A percentile compares a stretch with the other conserved stretches of the same genome.
Evolutionary conservation across 2,888 invertebrate genomes (phyloP).

Genomic region (Nephrocerus scutellatus): DNA sequence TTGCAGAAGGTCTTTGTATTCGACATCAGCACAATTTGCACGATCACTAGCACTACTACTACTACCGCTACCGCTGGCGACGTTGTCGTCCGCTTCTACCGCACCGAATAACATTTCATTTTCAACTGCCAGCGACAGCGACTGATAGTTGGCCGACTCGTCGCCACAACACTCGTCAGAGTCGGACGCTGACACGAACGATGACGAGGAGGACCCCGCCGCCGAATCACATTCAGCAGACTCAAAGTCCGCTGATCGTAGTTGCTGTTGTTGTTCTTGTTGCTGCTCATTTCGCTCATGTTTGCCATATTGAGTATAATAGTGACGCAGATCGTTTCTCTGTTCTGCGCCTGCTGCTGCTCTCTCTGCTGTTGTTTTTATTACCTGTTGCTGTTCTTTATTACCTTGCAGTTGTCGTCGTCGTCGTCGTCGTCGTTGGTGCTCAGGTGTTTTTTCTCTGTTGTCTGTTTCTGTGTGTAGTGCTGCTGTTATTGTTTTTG

Average conservation of each 20-base stretch:
- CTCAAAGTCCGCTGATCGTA: conserved; percentile 3
- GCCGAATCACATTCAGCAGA: conserved; percentile 27
- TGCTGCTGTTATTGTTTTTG: not conserved
- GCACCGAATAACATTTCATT: conserved; percentile 39
- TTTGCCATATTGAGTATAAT: not conserved
- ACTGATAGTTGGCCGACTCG: conserved; percentile 23
- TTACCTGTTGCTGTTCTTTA: conserved; percentile 11
- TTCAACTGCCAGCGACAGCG: conserved; percentile 29
- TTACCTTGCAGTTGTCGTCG: conserved; percentile 5
- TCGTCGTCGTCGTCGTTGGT: not conserved
- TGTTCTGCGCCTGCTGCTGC: conserved; percentile 6
- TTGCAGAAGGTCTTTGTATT: not conserved
- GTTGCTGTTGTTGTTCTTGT: conserved; percentile 1
- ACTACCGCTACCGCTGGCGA: conserved; percentile 6
- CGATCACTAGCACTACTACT: not conserved
- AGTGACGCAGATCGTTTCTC: conserved; percentile 3
- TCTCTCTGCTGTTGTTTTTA: not conserved
- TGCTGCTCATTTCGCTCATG: conserved; percentile 8
- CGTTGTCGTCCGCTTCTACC: not conserved
- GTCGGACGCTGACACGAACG: conserved; percentile 10
- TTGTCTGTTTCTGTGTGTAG: conserved; percentile 15
- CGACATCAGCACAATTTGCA: not conserved
- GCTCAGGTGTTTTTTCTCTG: too few species aligned
- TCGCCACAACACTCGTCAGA: conserved; percentile 6
- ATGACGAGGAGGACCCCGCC: too few species aligned